Conservation (phyloP, 2,113 vertebrate genomes). For the Thryonomys swinderianus region DNA sequence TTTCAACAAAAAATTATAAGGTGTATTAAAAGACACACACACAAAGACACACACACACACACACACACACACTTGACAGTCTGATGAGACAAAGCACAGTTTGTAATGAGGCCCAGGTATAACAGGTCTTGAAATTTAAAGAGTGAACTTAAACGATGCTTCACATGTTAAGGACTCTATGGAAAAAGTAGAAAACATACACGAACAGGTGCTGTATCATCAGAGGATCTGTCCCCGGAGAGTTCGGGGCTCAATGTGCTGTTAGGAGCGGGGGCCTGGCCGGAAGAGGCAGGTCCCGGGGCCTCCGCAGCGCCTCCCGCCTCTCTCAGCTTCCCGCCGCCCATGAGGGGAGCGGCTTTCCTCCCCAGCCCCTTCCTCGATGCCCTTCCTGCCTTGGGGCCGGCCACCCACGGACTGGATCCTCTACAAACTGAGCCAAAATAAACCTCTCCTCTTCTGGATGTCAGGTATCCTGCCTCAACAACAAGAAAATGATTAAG, state of each 20-base stretch:
- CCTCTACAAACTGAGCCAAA: no score
- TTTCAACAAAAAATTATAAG: constrained; percentile 1
- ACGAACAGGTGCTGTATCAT: neutral
- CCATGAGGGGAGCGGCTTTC: no score
- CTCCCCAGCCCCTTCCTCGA: no score
- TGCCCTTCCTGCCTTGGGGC: no score
- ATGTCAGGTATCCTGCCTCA: no score
- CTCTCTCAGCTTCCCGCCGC: no score
- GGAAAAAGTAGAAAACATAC: neutral
- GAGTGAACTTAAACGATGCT: neutral
- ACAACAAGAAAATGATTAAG: no score
- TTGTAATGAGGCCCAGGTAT: neutral
- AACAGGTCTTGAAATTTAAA: neutral
- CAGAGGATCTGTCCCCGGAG: neutral
- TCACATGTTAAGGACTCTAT: neutral
- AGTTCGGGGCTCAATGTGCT: neutral
- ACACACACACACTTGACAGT: neutral
- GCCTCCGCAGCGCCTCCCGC: no score
- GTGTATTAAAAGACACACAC: neutral
- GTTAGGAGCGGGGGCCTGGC: neutral
- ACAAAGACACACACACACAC: neutral
- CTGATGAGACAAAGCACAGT: neutral
- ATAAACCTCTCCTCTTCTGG: no score
- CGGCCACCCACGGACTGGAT: no score
- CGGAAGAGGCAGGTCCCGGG: neutral